Base-by-base conservation (phyloP, 2,113 vertebrate genomes). In the Erinaceus europaeus region DNA sequence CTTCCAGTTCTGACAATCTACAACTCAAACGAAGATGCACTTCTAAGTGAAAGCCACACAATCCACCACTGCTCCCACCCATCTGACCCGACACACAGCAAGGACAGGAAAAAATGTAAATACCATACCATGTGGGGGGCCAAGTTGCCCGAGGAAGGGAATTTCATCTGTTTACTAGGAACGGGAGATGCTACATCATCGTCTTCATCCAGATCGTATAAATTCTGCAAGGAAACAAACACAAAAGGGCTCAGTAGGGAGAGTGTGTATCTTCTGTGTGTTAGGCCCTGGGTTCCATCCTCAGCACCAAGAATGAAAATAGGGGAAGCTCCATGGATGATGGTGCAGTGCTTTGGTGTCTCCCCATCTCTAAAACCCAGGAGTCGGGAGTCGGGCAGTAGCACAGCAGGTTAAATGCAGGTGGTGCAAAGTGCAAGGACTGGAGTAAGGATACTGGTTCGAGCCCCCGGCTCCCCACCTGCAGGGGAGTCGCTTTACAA, bases 81-180 rank as follows among this genome's bases (percentile, higher is more conserved):
- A 36, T 38, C 48, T n/a, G 48, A 59, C 32, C 17, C 27, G 21
- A 52, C 6, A 12, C 44, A 9, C 2, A 76, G 57, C 2, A 12
- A 52, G 34, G 1, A 2, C 1, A 57, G 20, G 5, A 38, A 36
- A 53, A 84, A 53, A 2, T 6, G 6, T 52, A 44, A 46, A 42
- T 1, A 3, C 12, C 81, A 34, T 97, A 99, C 98, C 97, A 95
- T 64, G 12, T 97, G 97, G 44, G 98, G 98, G 59, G 97, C 94
- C 92, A 98, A 97, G 93, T 93, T 96, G 89, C 97, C 97, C 0
- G 98, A 84, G 52, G 98, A 95, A 27, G 97, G 97, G 50, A 98
- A 97, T 96, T 99, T 99, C 95, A 99, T 98, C 96, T 98, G 98
- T 97, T 99, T 99, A 92, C 92, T 97, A 53, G 97, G 93, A 91